These are phyloP conservation scores for Zaprionus nigranus DNA, from an alignment of 1,140 invertebrate species.

Conservation along the genomic window DNA sequence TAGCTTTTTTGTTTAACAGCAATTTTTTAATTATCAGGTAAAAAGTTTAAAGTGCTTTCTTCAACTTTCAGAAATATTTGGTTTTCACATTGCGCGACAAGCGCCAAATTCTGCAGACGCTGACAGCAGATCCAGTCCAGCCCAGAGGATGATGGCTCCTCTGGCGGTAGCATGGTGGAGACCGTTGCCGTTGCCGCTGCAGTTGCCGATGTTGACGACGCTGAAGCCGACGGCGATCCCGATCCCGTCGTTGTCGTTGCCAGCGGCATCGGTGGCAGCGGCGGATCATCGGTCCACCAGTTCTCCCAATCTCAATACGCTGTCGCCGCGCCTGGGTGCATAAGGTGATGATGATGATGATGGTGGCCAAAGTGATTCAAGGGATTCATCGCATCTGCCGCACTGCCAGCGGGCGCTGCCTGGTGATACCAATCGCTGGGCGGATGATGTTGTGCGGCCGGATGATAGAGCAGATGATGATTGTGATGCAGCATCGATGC, in stretches of 20 bases:
- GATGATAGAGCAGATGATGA: slow-evolving; percentile 83
- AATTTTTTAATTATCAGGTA: slow-evolving; percentile 83
- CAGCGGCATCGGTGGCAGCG: slow-evolving; percentile 34
- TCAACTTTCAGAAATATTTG: slow-evolving; percentile 83
- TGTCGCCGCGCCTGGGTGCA: slow-evolving; percentile 86
- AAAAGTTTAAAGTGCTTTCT: slow-evolving; percentile 79
- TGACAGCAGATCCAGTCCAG: slow-evolving; percentile 76
- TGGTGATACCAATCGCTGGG: slow-evolving; percentile 81
- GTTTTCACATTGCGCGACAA: slow-evolving; percentile 81
- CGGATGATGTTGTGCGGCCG: slow-evolving; percentile 81
- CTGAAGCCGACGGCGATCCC: background rate
- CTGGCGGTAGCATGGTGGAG: slow-evolving; percentile 2
- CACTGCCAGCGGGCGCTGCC: slow-evolving; percentile 86
- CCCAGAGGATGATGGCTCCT: slow-evolving; percentile 39
- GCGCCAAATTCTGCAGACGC: slow-evolving; percentile 75
- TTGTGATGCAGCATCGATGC: slow-evolving; percentile 82
- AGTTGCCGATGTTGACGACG: slow-evolving; percentile 5
- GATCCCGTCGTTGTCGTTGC: slow-evolving; percentile 37
- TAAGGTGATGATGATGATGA: slow-evolving; percentile 84
- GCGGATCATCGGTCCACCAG: slow-evolving; percentile 73
- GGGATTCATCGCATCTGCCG: slow-evolving; percentile 87
- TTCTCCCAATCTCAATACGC: slow-evolving; percentile 85
- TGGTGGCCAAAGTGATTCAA: slow-evolving; percentile 86
- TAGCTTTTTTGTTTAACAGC: slow-evolving; percentile 60
- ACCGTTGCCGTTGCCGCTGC: slow-evolving; percentile 1